Percentiles rank a stretch among this genome's conserved stretches.
phyloP scores from a whole-genome alignment of 2,113 vertebrate species.

The Chelonoidis abingdonii region DNA sequence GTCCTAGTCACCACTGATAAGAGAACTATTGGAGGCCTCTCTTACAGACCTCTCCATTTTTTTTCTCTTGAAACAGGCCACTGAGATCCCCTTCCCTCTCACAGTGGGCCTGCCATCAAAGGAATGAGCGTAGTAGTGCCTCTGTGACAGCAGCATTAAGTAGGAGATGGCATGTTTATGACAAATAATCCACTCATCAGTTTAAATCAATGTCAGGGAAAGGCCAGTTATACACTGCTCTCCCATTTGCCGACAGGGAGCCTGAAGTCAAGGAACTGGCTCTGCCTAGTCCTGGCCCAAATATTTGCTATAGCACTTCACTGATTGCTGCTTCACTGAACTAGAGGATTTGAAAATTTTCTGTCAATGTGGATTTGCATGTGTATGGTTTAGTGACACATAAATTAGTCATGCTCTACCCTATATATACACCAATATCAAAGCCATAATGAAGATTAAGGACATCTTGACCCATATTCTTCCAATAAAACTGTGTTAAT shows the following conservation, averaged over 20 bases:
- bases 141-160: not conserved
- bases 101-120: not conserved
- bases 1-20: not conserved
- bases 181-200: not conserved
- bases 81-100: not conserved
- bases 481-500: not conserved
- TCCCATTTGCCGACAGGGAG: not conserved
- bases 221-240: not conserved
- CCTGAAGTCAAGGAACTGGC: not conserved
- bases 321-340: not conserved
- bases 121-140: not conserved
- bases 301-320: not conserved
- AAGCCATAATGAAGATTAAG: not conserved
- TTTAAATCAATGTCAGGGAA: not conserved
- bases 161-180: not conserved
- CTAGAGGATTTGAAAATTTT: not conserved
- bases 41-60: not conserved
- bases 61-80: not conserved
- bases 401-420: not conserved
- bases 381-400: not conserved
- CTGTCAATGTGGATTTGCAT: fast-evolving
- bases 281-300: not conserved
- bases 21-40: not conserved
- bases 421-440: not conserved
- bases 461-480: fast-evolving